These are phyloP conservation scores for Nyctalus aviator DNA, from an alignment of 2,797 vertebrate genomes.

Conservation along the genomic window DNA sequence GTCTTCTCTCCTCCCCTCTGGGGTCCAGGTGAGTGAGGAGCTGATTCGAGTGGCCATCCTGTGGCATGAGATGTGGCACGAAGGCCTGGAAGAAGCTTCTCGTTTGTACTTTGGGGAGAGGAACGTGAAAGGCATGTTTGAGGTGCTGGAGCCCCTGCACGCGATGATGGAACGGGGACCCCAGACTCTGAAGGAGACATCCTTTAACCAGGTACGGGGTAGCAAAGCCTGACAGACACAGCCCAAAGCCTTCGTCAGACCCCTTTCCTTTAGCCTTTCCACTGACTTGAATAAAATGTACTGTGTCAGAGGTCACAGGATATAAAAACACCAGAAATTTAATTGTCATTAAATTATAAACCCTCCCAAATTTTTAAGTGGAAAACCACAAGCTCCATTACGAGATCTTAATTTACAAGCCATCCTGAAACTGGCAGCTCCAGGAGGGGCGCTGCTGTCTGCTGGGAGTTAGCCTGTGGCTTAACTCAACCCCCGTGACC, in stretches of 20 bases:
- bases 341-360: neutral
- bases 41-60: conserved; percentile 98
- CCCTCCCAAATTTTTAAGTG: neutral
- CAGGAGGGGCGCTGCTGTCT: fast-evolving
- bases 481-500: no score
- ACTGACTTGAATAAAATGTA: neutral
- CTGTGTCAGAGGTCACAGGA: neutral
- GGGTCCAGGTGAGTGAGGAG: conserved; percentile 96
- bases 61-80: conserved; percentile 99
- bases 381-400: neutral
- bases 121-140: conserved; percentile 99
- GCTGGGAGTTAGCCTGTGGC: neutral
- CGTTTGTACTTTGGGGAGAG: conserved; percentile 98
- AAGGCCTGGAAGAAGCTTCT: conserved; percentile 97
- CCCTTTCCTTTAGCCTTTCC: neutral
- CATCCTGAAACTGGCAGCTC: neutral
- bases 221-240: fast-evolving
- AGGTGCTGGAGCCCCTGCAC: conserved; percentile 97
- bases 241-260: neutral
- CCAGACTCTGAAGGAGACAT: conserved; percentile 99
- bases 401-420: neutral
- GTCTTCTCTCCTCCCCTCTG: neutral
- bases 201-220: conserved; percentile 96
- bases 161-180: conserved; percentile 99
- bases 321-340: neutral